These are phyloP conservation scores for crab-eating macaque (Macaca fascicularis) DNA, from an alignment of 2,113 vertebrate genomes.

Conservation along the genomic window T2T-MFA8v1.1 NC_088395.1:119468501-119469000, in stretches of 20 bases:
- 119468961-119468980: background rate
- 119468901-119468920: background rate
- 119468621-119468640: background rate
- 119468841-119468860: background rate
- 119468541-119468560: background rate
- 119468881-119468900: background rate
- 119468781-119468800: background rate
- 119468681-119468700: background rate
- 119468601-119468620: background rate
- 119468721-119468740: background rate
- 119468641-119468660: background rate
- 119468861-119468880: background rate
- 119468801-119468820: background rate
- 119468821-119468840: background rate
- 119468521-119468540: background rate
- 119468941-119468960: background rate
- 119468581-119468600: background rate
- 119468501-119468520: background rate
- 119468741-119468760: background rate
- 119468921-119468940: background rate
- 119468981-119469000: background rate
- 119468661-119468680: background rate
- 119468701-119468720: background rate
- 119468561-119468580: background rate
- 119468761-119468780: background rate